phyloP scores from a whole-genome alignment of 1,140 invertebrate genomes.

The Lasioglossum baleicum region DNA sequence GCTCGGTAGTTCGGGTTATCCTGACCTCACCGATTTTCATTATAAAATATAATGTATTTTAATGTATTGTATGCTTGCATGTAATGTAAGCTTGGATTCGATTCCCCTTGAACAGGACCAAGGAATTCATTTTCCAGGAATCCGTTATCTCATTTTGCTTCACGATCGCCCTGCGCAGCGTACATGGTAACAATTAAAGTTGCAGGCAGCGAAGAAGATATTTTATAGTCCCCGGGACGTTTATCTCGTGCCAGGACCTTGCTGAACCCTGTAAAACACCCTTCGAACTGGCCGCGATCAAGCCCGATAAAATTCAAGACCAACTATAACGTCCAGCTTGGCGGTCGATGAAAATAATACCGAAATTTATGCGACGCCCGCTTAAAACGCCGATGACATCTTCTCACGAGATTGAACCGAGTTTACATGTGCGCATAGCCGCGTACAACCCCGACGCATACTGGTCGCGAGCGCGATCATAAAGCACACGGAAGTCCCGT shows the following conservation, averaged over 20 bases:
- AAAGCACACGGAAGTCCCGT: constrained; percentile 32
- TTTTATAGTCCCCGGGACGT: too few relatives aligned
- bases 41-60: too few relatives aligned
- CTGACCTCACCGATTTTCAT: too few relatives aligned
- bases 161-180: not conserved
- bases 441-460: not conserved
- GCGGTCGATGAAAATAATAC: constrained; percentile 5
- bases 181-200: not conserved
- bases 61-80: too few relatives aligned
- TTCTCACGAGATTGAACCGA: constrained; percentile 42
- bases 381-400: constrained; percentile 23
- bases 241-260: not conserved
- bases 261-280: not conserved
- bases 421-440: constrained; percentile 35
- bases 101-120: not conserved
- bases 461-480: constrained; percentile 6
- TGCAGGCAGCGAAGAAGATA: too few relatives aligned
- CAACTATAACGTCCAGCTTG: too few relatives aligned
- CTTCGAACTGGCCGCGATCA: not conserved
- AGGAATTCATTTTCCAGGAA: too few relatives aligned
- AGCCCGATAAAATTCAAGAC: not conserved
- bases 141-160: not conserved
- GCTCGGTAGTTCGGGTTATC: too few relatives aligned
- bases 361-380: constrained; percentile 14
- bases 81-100: too few relatives aligned